Evolutionary conservation across 2,797 vertebrate genomes (phyloP), one percentile per base, ranked within the genome.

Genomic region (Onychomys leucogaster): DNA sequence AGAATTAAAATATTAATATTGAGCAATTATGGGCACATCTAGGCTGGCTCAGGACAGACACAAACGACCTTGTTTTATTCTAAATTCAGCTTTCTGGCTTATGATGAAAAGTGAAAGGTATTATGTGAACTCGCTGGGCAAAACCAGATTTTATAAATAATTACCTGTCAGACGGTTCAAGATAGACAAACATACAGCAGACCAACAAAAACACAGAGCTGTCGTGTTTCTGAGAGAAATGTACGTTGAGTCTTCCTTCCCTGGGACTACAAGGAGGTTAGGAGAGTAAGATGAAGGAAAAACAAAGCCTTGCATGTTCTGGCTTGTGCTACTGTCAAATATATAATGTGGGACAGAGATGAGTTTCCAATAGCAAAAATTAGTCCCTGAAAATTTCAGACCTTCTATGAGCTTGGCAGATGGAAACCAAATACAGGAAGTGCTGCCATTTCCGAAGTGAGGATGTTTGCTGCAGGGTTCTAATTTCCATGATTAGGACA

Each of bases 121-220:
- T 98, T 99, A 98, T 98, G 98, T 98, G 98, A 98, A 98, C 98
- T 99, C 98, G 97, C 98, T 98, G 98, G 98, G 98, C 96, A 98
- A 99, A 98, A 98, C 97, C 97, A 98, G 98, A 98, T 99, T 99
- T 99, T 98, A 99, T 99, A 99, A 99, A 99, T 99, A 99, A 99
- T 98, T 98, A 98, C 98, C 98, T 99, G 99, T 99, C 99, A 99
- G 98, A 93, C 98, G 97, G 98, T 98, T 99, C 98, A 98, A 99
- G 98, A 99, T 98, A 99, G 98, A 98, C 98, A 99, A 99, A 99
- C 98, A 99, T 90, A 98, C 63, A 65, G 98, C 98, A 98, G 98
- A 99, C 99, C 99, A 99, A 99, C 98, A 98, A 98, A 99, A 99
- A 99, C 98, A 99, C 43, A 96, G 98, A 98, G 98, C 98, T 98